Evolutionary conservation across 2,113 vertebrate species (phyloP).

Genomic region (Neodon shergylaensis): DNA sequence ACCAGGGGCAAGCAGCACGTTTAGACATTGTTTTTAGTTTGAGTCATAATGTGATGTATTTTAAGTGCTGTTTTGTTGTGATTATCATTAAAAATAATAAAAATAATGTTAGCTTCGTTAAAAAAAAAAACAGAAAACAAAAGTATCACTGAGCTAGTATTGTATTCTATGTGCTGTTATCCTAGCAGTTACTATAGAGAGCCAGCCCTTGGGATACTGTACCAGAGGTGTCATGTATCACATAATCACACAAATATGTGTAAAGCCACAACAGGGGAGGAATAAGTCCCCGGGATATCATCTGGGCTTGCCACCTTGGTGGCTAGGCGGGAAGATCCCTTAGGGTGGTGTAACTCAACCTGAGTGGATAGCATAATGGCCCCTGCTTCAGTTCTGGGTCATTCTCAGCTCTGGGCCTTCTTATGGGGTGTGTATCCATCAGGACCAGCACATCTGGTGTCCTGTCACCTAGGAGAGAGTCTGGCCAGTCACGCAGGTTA

Average conservation of each 20-base stretch:
- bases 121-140: not conserved
- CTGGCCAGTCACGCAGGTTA: too few species aligned
- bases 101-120: not conserved
- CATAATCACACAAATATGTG: not conserved
- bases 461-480: not conserved
- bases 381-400: not conserved
- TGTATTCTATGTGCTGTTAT: not conserved
- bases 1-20: not conserved
- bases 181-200: not conserved
- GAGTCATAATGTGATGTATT: not conserved
- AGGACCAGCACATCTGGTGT: not conserved
- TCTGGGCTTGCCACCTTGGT: not conserved
- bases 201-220: not conserved
- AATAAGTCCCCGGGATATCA: not conserved
- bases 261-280: not conserved
- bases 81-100: constrained; percentile 74
- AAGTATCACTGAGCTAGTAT: not conserved
- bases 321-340: not conserved
- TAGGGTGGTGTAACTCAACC: not conserved
- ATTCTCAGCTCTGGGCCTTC: not conserved
- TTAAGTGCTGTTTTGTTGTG: constrained; percentile 61
- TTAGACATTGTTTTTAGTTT: not conserved
- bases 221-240: not conserved
- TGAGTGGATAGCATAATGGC: not conserved
- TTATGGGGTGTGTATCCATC: too few species aligned